Base-by-base conservation (phyloP, 1,140 invertebrate genomes). In the Colletes gigas region DNA sequence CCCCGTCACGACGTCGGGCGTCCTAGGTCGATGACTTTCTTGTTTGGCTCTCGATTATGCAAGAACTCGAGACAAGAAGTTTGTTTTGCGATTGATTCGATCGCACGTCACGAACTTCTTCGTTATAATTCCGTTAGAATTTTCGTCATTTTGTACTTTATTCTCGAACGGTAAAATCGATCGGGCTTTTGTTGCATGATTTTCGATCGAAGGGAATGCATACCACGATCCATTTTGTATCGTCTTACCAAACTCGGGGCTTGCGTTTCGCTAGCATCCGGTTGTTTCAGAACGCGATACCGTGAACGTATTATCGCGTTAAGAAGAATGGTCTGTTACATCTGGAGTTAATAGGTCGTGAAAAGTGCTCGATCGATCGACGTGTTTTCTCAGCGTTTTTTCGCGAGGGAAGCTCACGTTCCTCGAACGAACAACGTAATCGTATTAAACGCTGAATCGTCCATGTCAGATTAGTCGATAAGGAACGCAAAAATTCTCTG, bases 261-360 rank as follows among this genome's bases (percentile, higher is more conserved):
- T 78, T 60, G 67, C 54, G 44, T 77, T 69, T 77, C 67, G 30
- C 57, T 57, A 65, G 66, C 69, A 55, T 81, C 73, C 73, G 79
- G 73, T 63, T 44, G 59, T 67, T 69, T 50, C 44, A 8, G 69
- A 47, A 84, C 80, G 74, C 47, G 69, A 78, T 62, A 82, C 69
- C 50, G 74, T 78, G 67, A 84, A 85, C 68, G 80, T 65, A 70
- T 84, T 82, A 85, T 60, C 65, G 63, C 65, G 73, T 85, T 85
- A 82, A 72, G 65, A 75, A 72, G 73, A 78, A 52, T 30, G 50
- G 65, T 21, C 73, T 52, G 73, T 70, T 84, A 74, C 83, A 81
- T 73, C 68, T 57, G 19, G 72, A 81, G 80, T 85, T 85, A 85
- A 85, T 85, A 73, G 83, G 69, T 85, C 77, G 70, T 85, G 74